A percentile compares a stretch with the other conserved stretches of the same genome.
Evolutionary conservation across 2,888 invertebrate genomes (phyloP).

Genomic region (Ryuthela nishihirai): DNA sequence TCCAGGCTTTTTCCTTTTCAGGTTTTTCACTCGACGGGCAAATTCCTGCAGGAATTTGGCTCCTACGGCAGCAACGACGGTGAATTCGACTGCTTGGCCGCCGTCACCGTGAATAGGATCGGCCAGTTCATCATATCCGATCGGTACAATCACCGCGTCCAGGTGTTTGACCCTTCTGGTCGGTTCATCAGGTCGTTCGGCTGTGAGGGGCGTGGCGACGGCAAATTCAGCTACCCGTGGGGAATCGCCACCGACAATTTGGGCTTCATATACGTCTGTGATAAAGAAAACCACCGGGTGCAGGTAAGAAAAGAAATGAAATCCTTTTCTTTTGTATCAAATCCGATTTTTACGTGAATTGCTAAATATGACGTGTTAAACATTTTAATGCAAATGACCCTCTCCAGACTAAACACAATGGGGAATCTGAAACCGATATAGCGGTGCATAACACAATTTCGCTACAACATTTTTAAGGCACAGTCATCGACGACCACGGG

Average conservation of each 20-base stretch:
- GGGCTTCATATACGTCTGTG: constrained; percentile 98
- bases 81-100: constrained; percentile 96
- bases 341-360: no score
- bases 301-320: constrained; percentile 62
- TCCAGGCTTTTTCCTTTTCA: not conserved
- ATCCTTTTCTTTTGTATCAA: not conserved
- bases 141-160: constrained; percentile 86
- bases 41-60: constrained; percentile 90
- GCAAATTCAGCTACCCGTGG: constrained; percentile 99
- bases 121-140: constrained; percentile 97
- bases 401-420: no score
- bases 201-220: constrained; percentile 88
- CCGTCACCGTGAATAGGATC: constrained; percentile 91
- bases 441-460: no score
- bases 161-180: constrained; percentile 86
- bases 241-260: constrained; percentile 95
- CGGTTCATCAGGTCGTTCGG: constrained; percentile 91
- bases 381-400: no score
- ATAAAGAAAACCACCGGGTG: constrained; percentile 97
- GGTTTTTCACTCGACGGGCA: constrained; percentile 86
- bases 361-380: no score
- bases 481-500: no score
- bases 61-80: constrained; percentile 92
- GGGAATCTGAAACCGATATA: no score
- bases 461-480: no score